Evolutionary conservation across 2,113 vertebrate species (phyloP).

Genomic region (Oostethus manadensis): DNA sequence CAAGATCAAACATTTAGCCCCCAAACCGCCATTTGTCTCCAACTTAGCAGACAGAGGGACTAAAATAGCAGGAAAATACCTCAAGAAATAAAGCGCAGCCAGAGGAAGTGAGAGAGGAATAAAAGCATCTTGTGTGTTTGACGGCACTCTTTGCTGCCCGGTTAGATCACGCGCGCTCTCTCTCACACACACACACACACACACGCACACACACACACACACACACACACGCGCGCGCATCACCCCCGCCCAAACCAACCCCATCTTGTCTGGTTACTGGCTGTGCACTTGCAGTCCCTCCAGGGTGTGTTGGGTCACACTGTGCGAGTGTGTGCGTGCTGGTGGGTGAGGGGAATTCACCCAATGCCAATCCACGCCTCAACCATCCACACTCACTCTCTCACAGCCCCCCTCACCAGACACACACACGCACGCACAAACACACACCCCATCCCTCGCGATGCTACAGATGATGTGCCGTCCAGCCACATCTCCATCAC

Average conservation of each 20-base stretch:
- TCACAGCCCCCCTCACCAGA: conserved; percentile 10
- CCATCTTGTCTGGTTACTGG: conserved; percentile 64
- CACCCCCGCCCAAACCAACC: conserved; percentile 21
- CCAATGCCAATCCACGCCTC: conserved; percentile 49
- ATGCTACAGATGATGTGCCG: conserved; percentile 70
- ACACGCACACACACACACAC: conserved; percentile 14
- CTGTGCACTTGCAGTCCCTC: conserved; percentile 71
- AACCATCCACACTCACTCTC: conserved; percentile 16
- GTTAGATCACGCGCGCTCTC: conserved; percentile 26
- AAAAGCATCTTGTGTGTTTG: conserved; percentile 64
- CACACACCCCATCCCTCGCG: conserved; percentile 29
- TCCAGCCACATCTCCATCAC: conserved; percentile 67
- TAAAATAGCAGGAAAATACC: conserved; percentile 64
- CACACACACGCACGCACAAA: conserved; percentile 10
- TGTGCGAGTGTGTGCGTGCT: conserved; percentile 26
- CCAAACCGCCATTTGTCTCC: conserved; percentile 66
- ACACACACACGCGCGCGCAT: conserved; percentile 9
- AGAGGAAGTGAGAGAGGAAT: conserved; percentile 14
- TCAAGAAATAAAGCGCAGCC: conserved; percentile 55
- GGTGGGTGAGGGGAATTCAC: conserved; percentile 60
- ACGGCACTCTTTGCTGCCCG: conserved; percentile 68
- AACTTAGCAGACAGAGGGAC: conserved; percentile 58
- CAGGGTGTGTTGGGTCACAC: conserved; percentile 50
- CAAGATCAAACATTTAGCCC: conserved; percentile 74
- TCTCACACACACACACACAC: conserved; percentile 7